phyloP scores from a whole-genome alignment of 2,113 vertebrate genomes.

The Hippocampus abdominalis region DNA sequence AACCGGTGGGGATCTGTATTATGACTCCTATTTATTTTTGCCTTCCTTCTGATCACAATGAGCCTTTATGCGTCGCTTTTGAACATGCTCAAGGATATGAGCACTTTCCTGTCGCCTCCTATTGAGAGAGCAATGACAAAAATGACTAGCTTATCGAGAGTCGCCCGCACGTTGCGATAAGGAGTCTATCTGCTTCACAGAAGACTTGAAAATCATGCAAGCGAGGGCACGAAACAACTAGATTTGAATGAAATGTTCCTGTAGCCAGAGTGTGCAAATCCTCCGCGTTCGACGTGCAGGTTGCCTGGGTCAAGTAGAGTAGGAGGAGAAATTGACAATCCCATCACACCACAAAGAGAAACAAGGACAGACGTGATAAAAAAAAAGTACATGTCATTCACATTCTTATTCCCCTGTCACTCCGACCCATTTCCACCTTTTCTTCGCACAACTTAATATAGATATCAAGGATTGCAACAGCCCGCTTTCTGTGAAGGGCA shows the following conservation, averaged over 20 bases:
- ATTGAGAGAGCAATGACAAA: conserved; percentile 52
- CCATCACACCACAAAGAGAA: conserved; percentile 24
- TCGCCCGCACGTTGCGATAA: conserved; percentile 48
- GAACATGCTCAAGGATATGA: conserved; percentile 68
- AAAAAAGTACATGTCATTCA: not conserved
- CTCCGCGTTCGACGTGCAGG: conserved; percentile 32
- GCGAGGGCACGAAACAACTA: conserved; percentile 59
- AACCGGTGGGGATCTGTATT: conserved; percentile 57
- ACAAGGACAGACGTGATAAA: conserved; percentile 14
- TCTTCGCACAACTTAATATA: conserved; percentile 46
- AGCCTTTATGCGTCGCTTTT: conserved; percentile 65
- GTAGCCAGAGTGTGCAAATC: conserved; percentile 47
- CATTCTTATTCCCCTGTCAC: not conserved
- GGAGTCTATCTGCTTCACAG: conserved; percentile 44
- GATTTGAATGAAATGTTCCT: conserved; percentile 58
- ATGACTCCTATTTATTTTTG: conserved; percentile 49
- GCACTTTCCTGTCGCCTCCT: conserved; percentile 62
- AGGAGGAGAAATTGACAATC: conserved; percentile 17
- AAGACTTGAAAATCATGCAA: conserved; percentile 53
- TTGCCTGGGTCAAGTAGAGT: conserved; percentile 37
- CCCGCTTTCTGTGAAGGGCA: conserved; percentile 51
- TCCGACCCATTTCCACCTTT: not conserved
- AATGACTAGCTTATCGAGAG: conserved; percentile 57
- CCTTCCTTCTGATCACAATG: conserved; percentile 60
- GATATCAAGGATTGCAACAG: conserved; percentile 54